Percentiles rank a stretch among this genome's conserved stretches.
These are phyloP conservation scores for Rhabdomys pumilio DNA, from an alignment of 2,797 vertebrate genomes.

Conservation along the genomic window DNA sequence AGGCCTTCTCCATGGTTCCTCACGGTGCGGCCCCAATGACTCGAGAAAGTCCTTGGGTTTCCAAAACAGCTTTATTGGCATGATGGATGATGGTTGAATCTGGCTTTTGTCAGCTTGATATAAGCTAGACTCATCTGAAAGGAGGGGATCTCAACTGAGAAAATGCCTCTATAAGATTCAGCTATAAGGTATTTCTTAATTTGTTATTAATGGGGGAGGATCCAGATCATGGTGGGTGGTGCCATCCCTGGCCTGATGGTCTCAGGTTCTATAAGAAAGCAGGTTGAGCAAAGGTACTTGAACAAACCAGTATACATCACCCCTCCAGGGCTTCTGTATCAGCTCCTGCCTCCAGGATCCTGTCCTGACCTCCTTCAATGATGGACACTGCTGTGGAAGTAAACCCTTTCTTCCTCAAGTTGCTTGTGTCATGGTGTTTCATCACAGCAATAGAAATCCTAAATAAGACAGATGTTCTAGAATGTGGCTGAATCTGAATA, in stretches of 20 bases:
- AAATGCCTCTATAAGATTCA: not conserved
- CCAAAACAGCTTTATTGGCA: too few species aligned
- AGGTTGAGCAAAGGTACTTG: not conserved
- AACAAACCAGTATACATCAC: not conserved
- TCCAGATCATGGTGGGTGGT: not conserved
- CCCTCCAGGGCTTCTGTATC: not conserved
- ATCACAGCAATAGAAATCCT: not conserved
- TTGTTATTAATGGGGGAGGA: not conserved
- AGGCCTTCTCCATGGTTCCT: too few species aligned
- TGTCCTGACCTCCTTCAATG: not conserved
- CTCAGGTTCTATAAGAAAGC: not conserved
- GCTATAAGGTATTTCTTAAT: not conserved
- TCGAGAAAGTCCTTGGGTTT: too few species aligned
- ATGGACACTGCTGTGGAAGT: not conserved
- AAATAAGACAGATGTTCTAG: not conserved
- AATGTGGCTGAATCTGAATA: not conserved
- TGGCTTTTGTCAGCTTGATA: not conserved
- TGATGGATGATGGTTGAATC: too few species aligned
- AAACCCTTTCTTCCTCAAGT: not conserved
- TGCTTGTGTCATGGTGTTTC: not conserved
- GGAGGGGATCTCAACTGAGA: not conserved
- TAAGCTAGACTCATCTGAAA: not conserved
- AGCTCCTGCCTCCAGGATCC: not conserved
- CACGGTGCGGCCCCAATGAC: too few species aligned
- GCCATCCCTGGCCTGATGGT: not conserved